Conservation (phyloP, 2,888 invertebrate species). For the Pyrochroa serraticornis region DNA sequence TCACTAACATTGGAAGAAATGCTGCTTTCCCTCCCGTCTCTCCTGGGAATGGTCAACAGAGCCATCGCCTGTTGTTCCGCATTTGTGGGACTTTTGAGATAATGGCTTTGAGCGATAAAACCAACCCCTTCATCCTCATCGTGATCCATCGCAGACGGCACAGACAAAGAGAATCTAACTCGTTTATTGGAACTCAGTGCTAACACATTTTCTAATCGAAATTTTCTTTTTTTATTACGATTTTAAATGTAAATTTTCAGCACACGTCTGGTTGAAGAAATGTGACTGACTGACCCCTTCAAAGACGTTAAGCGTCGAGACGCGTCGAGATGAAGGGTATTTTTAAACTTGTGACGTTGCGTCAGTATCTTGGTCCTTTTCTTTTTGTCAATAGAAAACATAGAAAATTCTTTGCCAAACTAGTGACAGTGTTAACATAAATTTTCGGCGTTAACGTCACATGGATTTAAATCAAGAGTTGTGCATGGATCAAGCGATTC, state of each 20-base stretch:
- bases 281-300: slow-evolving; percentile 44
- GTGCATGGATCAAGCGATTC: too few relatives aligned
- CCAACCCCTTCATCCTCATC: slow-evolving; percentile 61
- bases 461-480: too few relatives aligned
- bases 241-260: not conserved
- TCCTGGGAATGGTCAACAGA: slow-evolving; percentile 58
- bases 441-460: too few relatives aligned
- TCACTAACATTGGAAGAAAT: slow-evolving; percentile 64
- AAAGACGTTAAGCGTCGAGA: slow-evolving; percentile 45
- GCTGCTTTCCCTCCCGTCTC: slow-evolving; percentile 55
- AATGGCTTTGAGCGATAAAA: slow-evolving; percentile 63
- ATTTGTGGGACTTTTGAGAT: slow-evolving; percentile 58
- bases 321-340: slow-evolving; percentile 44
- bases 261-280: slow-evolving; percentile 23
- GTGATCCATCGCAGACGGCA: slow-evolving; percentile 46
- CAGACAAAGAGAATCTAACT: slow-evolving; percentile 39
- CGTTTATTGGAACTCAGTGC: slow-evolving; percentile 30
- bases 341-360: slow-evolving; percentile 45
- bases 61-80: slow-evolving; percentile 53
- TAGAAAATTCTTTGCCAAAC: slow-evolving; percentile 38
- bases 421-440: not conserved
- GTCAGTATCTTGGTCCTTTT: slow-evolving; percentile 35
- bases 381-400: slow-evolving; percentile 46
- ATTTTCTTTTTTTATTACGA: slow-evolving; percentile 1
- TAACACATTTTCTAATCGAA: not conserved